Base-by-base conservation (phyloP, 2,113 vertebrate species). In the Dissostichus mawsoni region DNA sequence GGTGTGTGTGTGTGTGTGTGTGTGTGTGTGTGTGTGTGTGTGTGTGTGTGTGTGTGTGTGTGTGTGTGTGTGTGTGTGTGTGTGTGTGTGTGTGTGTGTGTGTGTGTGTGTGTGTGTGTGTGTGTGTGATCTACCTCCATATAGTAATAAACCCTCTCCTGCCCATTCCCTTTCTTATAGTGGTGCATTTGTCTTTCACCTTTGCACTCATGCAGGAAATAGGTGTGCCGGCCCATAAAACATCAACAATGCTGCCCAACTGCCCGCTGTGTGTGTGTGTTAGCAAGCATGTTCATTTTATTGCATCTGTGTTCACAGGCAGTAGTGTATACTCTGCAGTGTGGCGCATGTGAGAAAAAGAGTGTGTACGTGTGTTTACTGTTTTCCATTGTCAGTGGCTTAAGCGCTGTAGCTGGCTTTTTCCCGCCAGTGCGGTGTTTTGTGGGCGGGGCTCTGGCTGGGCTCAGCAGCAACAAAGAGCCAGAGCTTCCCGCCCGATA, bases 351-450 rank as follows among this genome's bases (percentile, higher is more conserved):
- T 80, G 75, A 84, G 69, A 90, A 81, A 89, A 84, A 85, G 90
- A 66, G 68, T 1, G 63, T 66, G 61, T 68, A 61, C 48, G 66
- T 76, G 33, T 61, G 53, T 67, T 53, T 50, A 56, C 68, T 70
- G 80, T 66, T 75, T 48, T 86, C 86, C 62, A 86, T 88, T 90
- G 82, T 91, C 67, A 65, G 78, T 75, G 87, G 74, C 78, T 89
- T 71, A 44, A 80, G 73, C 52, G 44, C 81, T 48, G 77, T 52
- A 74, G 83, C 87, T 69, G 81, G 82, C 89, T 78, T 90, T 94
- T 94, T 94, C 92, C 91, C 91, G 89, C 93, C 90, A 92, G 92
- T 92, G 91, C 90, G 8, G 89, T 51, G 77, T 86, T 90, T 91
- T 84, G 86, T 90, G 89, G 92, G 94, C 45, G 91, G 80, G 86